A percentile compares a stretch with the other conserved stretches of the same genome.
These are phyloP conservation scores for Philotrypesis tridentata DNA, from an alignment of 1,140 invertebrate species.

Conservation along the genomic window DNA sequence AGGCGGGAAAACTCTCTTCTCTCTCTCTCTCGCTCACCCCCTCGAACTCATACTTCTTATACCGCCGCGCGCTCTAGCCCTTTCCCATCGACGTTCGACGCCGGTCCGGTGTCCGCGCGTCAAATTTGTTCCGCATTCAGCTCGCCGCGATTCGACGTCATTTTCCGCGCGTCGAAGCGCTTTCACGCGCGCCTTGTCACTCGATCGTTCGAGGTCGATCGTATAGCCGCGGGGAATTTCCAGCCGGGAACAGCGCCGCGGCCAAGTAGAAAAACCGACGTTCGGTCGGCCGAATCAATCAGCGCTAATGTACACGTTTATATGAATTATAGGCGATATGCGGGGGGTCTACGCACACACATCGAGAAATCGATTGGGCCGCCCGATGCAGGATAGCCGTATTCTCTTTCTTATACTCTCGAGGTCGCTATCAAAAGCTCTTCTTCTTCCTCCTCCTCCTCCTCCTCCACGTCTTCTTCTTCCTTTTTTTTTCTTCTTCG, in stretches of 20 bases:
- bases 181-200: not conserved
- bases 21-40: constrained; percentile 52
- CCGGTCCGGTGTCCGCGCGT: constrained; percentile 46
- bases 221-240: not conserved
- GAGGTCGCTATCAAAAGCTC: constrained; percentile 17
- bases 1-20: constrained; percentile 57
- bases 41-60: constrained; percentile 47
- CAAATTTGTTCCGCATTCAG: constrained; percentile 50
- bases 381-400: not conserved
- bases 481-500: no score
- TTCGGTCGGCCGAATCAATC: not conserved
- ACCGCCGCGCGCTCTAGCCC: no score
- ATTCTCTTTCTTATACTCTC: not conserved
- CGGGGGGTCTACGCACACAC: no score
- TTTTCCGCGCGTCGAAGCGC: constrained; percentile 1
- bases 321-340: not conserved
- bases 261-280: not conserved
- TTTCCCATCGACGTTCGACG: constrained; percentile 58
- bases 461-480: no score
- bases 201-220: not conserved
- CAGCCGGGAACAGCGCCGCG: no score
- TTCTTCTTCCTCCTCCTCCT: constrained; percentile 9
- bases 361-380: constrained; percentile 22
- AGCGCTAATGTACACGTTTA: not conserved
- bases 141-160: constrained; percentile 21